Conservation (phyloP, 2,888 invertebrate genomes). For the Aphodius granarius region DNA sequence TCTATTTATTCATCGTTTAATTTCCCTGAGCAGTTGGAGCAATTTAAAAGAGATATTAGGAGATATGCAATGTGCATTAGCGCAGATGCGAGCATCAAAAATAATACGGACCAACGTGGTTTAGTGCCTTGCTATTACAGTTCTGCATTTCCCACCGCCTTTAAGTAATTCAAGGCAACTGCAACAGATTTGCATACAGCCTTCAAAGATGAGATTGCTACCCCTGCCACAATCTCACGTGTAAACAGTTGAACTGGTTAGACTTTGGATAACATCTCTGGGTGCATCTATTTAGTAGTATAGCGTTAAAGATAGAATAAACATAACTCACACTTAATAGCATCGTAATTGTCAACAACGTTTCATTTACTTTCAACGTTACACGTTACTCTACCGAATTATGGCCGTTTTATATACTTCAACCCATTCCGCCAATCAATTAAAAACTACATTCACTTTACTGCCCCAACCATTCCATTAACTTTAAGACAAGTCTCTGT, state of each 20-base stretch:
- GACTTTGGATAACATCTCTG: background rate
- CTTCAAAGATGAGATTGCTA: conserved; percentile 25
- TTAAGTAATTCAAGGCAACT: background rate
- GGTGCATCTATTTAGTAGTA: background rate
- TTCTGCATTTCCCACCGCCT: background rate
- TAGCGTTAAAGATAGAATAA: background rate
- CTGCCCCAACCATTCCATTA: background rate
- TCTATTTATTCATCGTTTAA: background rate
- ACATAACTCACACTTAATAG: background rate
- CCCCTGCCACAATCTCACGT: background rate
- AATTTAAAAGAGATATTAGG: background rate
- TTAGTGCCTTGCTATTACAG: background rate
- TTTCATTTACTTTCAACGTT: background rate
- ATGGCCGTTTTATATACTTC: background rate
- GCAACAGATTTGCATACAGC: conserved; percentile 5
- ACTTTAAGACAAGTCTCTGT: background rate
- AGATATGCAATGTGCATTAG: background rate
- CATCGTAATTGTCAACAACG: background rate
- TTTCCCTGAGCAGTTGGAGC: background rate
- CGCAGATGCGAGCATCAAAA: background rate
- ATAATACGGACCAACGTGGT: background rate
- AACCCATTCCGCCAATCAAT: background rate
- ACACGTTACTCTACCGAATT: background rate
- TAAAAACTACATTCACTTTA: background rate
- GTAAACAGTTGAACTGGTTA: background rate